Evolutionary conservation across 2,797 vertebrate species (phyloP), one percentile per base, ranked within the genome.

Genomic region (Silurus lanzhouensis): DNA sequence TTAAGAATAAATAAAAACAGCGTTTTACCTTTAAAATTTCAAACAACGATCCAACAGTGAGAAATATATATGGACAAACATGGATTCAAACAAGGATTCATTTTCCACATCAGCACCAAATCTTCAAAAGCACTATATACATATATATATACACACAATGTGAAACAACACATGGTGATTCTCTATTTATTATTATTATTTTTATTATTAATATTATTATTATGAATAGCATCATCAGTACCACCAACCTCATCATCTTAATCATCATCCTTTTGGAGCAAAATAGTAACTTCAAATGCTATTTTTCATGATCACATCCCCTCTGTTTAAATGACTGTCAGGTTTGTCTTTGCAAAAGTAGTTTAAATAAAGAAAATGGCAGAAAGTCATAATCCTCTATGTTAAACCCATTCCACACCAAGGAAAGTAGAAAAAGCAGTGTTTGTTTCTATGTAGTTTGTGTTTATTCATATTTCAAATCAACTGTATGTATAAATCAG

Each of bases 11-110:
- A 67, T 74, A 15, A 20, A 58, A 38, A 75, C 3, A 60, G 66
- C 66, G 71, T 22, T 82, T 82, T 38, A 55, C 61, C 83, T 63
- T 64, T 20, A 83, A 19, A 22, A 87, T 67, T 80, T 71, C n/a
- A 46, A 48, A 81, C 61, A 44, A 60, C 75, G 57, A 78, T 52
- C 57, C 4, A 10, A 60, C 57, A 61, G 6, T 22, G 31, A 31
- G 31, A 31, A 15, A 60, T 15, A 60, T 60, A 60, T 15, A 60
- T 60, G 13, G 5, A 60, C 17, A 60, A 60, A 77, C 10, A 60
- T 60, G 22, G 6, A 77, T 31, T 20, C 31, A 77, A 38, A 31
- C 57, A 14, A 6, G 19, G 27, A 31, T 20, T 31, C 9, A 77
- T 77, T 1, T 58, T 31, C 17, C 55, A 5, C 74, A 15, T n/a